Base-by-base conservation (phyloP, 2,113 vertebrate genomes). In the Stigmatopora argus region DNA sequence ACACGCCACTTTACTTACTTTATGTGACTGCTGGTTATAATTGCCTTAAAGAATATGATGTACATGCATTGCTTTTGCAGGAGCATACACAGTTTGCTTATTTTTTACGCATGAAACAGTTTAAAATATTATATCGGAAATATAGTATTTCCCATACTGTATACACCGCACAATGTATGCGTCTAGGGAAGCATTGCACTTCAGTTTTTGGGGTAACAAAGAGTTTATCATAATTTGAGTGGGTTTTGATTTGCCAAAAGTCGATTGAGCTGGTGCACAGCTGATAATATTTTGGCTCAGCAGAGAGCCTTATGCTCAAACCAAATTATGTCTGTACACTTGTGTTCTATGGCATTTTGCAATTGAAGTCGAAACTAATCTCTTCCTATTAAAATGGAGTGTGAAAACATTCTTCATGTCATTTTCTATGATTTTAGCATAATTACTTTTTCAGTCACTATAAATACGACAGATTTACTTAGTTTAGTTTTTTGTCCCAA, bases 271-370 rank as follows among this genome's bases (percentile, higher is more conserved):
- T n/a, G 18, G 48, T 49, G 48, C 17, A 69, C 23, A 48, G 52
- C 31, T 69, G 44, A 62, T 65, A 17, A 67, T 52, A 38, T 73
- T 73, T 62, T 41, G 52, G 4, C 21, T 38, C 19, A 19, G 75
- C 61, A 77, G 67, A 70, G 65, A 23, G n/a, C 19, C 48, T 66
- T 77, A 77, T 75, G 70, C 75, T 82, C 44, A 77, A 65, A 72
- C 67, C 18, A 15, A 44, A 61, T 58, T 72, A 66, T 72, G 71
- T 76, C 31, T n/a, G 15, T 57, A 57, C 31, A 55, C 73, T 73
- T 81, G 73, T 55, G 12, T 58, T 51, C 49, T 65, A 46, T 73
- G 64, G 46, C 62, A 74, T 71, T 71, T 66, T 47, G 46, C 68
- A 69, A 73, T 69, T 71, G 45, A 72, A 49, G n/a, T 23, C 64